A percentile compares a stretch with the other conserved stretches of the same genome.
These are phyloP conservation scores for Zonotrichia leucophrys DNA, from an alignment of 2,113 vertebrate species.

Conservation along the genomic window DNA sequence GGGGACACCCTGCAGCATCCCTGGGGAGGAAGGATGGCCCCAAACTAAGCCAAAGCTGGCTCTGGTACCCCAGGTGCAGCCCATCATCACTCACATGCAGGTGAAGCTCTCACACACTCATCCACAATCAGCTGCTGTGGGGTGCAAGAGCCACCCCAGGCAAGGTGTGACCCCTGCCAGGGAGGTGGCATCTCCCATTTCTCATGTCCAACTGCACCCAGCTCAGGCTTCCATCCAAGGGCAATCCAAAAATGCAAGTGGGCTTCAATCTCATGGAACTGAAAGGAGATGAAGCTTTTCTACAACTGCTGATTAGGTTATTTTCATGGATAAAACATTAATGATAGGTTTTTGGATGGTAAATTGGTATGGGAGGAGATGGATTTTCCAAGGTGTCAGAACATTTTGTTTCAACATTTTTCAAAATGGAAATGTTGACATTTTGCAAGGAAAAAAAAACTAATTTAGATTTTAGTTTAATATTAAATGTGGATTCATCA, in stretches of 20 bases:
- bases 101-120: not conserved
- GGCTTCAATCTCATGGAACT: not conserved
- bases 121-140: not conserved
- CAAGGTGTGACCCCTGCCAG: not conserved
- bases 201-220: not conserved
- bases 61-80: not conserved
- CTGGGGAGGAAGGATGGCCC: accelerated
- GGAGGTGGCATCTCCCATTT: not conserved
- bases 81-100: not conserved
- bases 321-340: constrained; percentile 13
- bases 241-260: not conserved
- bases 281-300: not conserved
- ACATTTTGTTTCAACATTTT: constrained; percentile 53
- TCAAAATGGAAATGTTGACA: constrained; percentile 49
- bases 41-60: not conserved
- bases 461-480: not conserved
- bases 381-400: constrained; percentile 51
- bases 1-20: not conserved
- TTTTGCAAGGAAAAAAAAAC: not conserved
- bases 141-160: not conserved
- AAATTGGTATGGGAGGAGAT: constrained; percentile 7
- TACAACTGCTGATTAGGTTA: not conserved
- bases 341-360: constrained; percentile 24
- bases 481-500: not conserved
- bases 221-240: not conserved